Evolutionary conservation across 2,888 invertebrate species (phyloP).

Genomic region (Pherbina coryleti): DNA sequence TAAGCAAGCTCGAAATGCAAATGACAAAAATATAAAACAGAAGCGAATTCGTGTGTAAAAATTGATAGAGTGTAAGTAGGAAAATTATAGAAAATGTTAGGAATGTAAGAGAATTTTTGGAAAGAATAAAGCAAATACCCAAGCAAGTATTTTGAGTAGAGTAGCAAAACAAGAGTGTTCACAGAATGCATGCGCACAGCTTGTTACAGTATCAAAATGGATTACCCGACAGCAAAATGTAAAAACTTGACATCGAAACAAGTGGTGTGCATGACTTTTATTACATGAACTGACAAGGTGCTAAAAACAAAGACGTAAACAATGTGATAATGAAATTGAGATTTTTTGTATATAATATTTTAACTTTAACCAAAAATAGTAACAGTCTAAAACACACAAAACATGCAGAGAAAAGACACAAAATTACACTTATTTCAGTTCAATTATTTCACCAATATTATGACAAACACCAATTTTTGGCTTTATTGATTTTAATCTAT

Average conservation of each 20-base stretch:
- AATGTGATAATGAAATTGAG: slow-evolving; percentile 65
- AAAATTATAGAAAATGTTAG: slow-evolving; percentile 32
- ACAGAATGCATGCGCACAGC: neutral
- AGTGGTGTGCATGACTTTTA: slow-evolving; percentile 27
- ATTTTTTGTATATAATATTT: slow-evolving; percentile 47
- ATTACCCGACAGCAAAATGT: neutral
- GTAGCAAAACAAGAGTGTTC: neutral
- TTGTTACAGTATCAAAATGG: neutral
- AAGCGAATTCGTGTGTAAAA: slow-evolving; percentile 26
- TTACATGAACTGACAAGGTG: slow-evolving; percentile 58
- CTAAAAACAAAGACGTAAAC: slow-evolving; percentile 70
- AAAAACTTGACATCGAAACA: slow-evolving; percentile 40
- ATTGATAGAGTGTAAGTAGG: slow-evolving; percentile 11
- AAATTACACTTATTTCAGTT: slow-evolving; percentile 19
- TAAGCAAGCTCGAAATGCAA: slow-evolving; percentile 33
- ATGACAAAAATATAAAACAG: slow-evolving; percentile 12
- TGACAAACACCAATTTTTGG: no score
- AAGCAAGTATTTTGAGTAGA: neutral
- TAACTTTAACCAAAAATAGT: slow-evolving; percentile 49
- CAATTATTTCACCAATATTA: neutral
- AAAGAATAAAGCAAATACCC: neutral
- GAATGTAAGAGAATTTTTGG: slow-evolving; percentile 22
- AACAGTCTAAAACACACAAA: slow-evolving; percentile 44
- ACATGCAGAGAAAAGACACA: slow-evolving; percentile 39
- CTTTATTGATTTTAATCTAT: neutral